Evolutionary conservation across 2,888 invertebrate genomes (phyloP), one percentile per base, ranked within the genome.

Genomic region (Horisme vitalbata): DNA sequence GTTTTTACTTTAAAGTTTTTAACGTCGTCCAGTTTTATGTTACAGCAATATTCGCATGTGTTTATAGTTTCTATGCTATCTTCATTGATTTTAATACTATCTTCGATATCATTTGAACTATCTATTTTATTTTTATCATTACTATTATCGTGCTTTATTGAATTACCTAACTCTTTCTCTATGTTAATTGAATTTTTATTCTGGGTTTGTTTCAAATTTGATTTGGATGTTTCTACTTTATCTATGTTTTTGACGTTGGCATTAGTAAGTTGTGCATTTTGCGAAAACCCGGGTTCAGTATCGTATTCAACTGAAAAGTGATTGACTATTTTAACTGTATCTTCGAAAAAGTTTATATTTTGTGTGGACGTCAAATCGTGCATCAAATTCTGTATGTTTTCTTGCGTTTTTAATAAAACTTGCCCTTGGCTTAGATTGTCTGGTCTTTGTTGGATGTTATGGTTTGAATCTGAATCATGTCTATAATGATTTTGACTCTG

Each of bases 401-500:
- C 30, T 53, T 52, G 45, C 20, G 64, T 58, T 18, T 49, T 39
- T 35, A 51, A 46, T 9, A 60, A 11, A 11, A 26, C 53, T 49
- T 62, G 46, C 46, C 46, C 53, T 56, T 62, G 57, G 61, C 85
- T 86, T 44, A 53, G 13, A 23, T 43, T 24, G 13, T 39, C 6
- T 3, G 18, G 13, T 32, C 27, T 34, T 1, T 9, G 23, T 11
- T 38, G 41, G 4, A 35, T 41, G 37, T 8, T 39, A 20, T 33
- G 18, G 12, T 20, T 32, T n/a, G 24, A 14, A 8, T 9, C 12
- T 23, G 8, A 18, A 11, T 64, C 67, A 43, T 85, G 82, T 57
- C 83, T 77, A 18, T 83, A 86, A 51, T 88, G 87, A 30, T 86
- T 79, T 76, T 87, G 85, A 45, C 86, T 81, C 47, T 84, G 78